Percentiles rank a stretch among this genome's conserved stretches.
Evolutionary conservation across 2,797 vertebrate genomes (phyloP).

Genomic region (Oceanodroma leucorhoa): DNA sequence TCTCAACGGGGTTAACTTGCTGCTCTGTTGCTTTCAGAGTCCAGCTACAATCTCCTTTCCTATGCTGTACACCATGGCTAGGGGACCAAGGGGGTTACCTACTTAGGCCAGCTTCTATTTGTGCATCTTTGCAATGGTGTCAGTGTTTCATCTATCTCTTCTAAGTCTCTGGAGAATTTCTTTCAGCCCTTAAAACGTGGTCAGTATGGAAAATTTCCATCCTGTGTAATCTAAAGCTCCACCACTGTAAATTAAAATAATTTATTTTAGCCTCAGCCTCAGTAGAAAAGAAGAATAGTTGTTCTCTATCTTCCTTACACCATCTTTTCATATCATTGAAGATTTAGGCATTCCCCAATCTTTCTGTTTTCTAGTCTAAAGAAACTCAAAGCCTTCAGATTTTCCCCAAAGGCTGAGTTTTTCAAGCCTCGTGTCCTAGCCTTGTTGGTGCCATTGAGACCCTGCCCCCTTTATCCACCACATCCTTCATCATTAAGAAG

Average conservation of each 20-base stretch:
- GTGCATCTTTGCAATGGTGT: background rate
- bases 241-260: background rate
- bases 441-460: background rate
- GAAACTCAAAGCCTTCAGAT: background rate
- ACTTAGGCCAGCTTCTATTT: background rate
- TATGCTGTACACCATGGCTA: rapidly evolving
- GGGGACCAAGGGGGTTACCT: background rate
- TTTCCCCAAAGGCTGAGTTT: background rate
- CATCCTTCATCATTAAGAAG: background rate
- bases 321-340: background rate
- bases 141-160: background rate
- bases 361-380: background rate
- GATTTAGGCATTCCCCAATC: background rate
- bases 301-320: background rate
- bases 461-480: background rate
- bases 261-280: background rate
- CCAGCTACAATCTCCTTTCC: background rate
- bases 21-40: background rate
- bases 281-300: background rate
- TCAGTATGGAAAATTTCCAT: background rate
- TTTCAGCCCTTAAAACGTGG: background rate
- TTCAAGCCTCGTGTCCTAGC: background rate
- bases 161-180: background rate
- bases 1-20: background rate
- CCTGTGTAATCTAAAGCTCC: background rate